Conservation (phyloP, 2,888 invertebrate genomes). For the Aphidius colemani region DNA sequence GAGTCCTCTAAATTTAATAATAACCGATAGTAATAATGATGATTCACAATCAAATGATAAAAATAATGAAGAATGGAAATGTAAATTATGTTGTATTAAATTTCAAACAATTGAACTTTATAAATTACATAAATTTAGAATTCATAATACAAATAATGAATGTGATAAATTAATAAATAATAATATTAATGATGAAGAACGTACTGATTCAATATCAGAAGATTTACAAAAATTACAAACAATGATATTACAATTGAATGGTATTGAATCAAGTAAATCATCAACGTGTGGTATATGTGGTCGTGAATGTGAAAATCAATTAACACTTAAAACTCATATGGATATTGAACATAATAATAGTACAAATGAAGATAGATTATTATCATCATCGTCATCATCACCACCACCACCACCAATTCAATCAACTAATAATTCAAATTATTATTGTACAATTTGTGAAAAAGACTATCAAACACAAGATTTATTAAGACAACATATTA, state of each 20-base stretch:
- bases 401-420: no score
- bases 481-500: constrained; percentile 71
- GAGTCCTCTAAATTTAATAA: constrained; percentile 79
- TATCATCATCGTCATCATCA: constrained; percentile 34
- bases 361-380: constrained; percentile 40
- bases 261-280: constrained; percentile 68
- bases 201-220: constrained; percentile 73
- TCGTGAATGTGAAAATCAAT: constrained; percentile 74
- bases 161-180: constrained; percentile 39
- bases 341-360: constrained; percentile 68
- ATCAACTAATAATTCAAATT: no score
- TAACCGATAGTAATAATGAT: constrained; percentile 66
- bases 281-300: constrained; percentile 72
- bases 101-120: constrained; percentile 61
- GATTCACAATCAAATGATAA: constrained; percentile 62
- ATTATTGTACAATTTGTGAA: constrained; percentile 64
- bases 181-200: constrained; percentile 57
- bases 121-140: constrained; percentile 47
- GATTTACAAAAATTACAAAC: constrained; percentile 87
- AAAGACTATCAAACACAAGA: constrained; percentile 68
- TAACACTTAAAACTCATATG: constrained; percentile 73
- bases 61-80: constrained; percentile 62
- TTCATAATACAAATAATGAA: constrained; percentile 48
- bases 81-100: constrained; percentile 62
- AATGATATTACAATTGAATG: constrained; percentile 88